Conservation (phyloP, 2,888 invertebrate genomes). For the Dryobota labecula region DNA sequence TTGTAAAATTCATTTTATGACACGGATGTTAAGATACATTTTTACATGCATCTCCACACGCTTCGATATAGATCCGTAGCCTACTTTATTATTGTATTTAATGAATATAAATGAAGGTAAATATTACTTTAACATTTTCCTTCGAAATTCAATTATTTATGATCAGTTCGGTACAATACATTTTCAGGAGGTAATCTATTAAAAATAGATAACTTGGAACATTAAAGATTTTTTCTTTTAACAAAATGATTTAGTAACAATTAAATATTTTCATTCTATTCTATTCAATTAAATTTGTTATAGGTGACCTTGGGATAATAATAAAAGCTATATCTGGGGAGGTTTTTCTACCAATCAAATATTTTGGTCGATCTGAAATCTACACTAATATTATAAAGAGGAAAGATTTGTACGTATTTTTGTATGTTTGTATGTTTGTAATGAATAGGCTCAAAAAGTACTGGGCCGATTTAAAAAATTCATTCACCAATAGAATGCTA, state of each 20-base stretch:
- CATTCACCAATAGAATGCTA: no score
- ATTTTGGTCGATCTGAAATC: not conserved
- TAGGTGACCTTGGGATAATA: not conserved
- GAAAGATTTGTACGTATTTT: no score
- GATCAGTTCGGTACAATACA: constrained; percentile 54
- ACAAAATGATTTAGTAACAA: not conserved
- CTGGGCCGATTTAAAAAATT: no score
- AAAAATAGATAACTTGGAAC: constrained; percentile 50
- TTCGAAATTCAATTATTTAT: constrained; percentile 74
- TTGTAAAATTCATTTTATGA: constrained; percentile 65
- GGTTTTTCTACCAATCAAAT: not conserved
- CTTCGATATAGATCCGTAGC: constrained; percentile 72
- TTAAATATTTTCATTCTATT: not conserved
- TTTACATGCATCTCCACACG: constrained; percentile 56
- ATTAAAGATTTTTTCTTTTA: constrained; percentile 5
- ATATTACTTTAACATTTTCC: constrained; percentile 76
- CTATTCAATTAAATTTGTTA: no score
- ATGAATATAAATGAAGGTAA: constrained; percentile 83
- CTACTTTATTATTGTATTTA: constrained; percentile 79
- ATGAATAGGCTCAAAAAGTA: no score
- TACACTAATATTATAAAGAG: no score
- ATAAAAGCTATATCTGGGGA: not conserved
- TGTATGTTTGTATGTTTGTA: no score
- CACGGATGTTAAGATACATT: constrained; percentile 62
- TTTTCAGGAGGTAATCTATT: constrained; percentile 52